phyloP scores from a whole-genome alignment of 2,888 invertebrate species.

The Alentia gelatinosa region DNA sequence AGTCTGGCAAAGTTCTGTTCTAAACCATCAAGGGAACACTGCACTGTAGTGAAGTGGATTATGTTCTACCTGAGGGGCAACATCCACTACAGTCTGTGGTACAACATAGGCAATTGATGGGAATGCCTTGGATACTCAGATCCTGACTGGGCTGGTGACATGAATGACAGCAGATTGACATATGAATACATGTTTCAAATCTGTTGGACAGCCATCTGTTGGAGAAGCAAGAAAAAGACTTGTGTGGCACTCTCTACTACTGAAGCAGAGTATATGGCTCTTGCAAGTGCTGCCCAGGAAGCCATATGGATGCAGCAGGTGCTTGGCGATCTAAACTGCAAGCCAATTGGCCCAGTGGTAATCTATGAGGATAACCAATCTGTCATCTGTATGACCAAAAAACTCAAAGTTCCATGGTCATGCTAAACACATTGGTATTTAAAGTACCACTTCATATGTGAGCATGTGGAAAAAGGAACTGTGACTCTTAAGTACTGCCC shows the following conservation, averaged over 20 bases:
- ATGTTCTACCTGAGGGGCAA: background rate
- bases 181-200: slow-evolving; percentile 71
- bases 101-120: slow-evolving; percentile 50
- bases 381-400: slow-evolving; percentile 58
- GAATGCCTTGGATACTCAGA: slow-evolving; percentile 63
- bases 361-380: slow-evolving; percentile 65
- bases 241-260: slow-evolving; percentile 73
- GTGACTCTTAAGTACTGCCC: slow-evolving; percentile 31
- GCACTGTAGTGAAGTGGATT: background rate
- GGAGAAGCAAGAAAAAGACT: slow-evolving; percentile 74
- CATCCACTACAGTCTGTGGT: background rate
- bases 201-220: slow-evolving; percentile 69
- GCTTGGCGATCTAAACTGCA: background rate
- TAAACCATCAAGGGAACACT: slow-evolving; percentile 62
- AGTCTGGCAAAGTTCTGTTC: too few species aligned
- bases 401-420: slow-evolving; percentile 62
- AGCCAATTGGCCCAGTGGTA: slow-evolving; percentile 16
- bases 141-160: slow-evolving; percentile 65
- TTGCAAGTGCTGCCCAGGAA: slow-evolving; percentile 64
- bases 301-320: slow-evolving; percentile 63
- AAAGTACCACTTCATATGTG: slow-evolving; percentile 61
- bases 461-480: slow-evolving; percentile 48
- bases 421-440: slow-evolving; percentile 66
- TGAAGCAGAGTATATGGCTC: slow-evolving; percentile 76
- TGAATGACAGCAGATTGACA: slow-evolving; percentile 71